Evolutionary conservation across 2,797 vertebrate species (phyloP), one percentile per base, ranked within the genome.

Genomic region (Neopelma chrysocephalum): DNA sequence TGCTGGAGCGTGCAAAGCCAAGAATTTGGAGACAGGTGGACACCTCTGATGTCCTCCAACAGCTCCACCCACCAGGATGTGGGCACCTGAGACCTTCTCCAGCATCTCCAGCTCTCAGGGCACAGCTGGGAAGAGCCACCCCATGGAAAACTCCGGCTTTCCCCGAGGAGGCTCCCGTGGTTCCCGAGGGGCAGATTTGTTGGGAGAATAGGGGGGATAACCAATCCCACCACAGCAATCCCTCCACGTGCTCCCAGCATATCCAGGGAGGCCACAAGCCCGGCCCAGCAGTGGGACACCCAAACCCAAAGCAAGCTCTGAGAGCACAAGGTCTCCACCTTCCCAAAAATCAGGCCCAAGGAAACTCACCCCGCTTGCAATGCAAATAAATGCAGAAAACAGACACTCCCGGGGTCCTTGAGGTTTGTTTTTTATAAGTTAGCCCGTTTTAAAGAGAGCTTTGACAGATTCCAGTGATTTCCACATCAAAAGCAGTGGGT

Each of bases 191-290:
- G 31, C 15, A 56, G 23, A 56, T 26, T 0, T 11, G 5, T 7
- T 36, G 47, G 38, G 11, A 54, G n/a, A 19, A 20, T 0, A 1
- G 4, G 6, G 6, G 6, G 10, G 15, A 62, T 15, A 38, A 40
- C 22, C 56, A 38, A 38, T 9, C 36, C 58, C 36, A 60, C 17
- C 58, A 60, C 58, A 60, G 11, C 25, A 36, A 27, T 6, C 58
- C 36, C 36, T 38, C 36, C 36, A 10, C 0, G 0, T 18, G 10
- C 25, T 45, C 2, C 36, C 25, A 11, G 14, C 1, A 0, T 1
- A 19, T 0, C 22, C 18, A 23, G 20, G n/a, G n/a, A 32, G 21
- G 10, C 54, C 64, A 51, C 48, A 29, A 58, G 15, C 31, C 31
- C 58, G 36, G 8, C 1, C 1, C 47, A 61, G 36, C 26, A 57